Conservation (phyloP, 2,888 invertebrate genomes). For the Dynastes grantii region DNA sequence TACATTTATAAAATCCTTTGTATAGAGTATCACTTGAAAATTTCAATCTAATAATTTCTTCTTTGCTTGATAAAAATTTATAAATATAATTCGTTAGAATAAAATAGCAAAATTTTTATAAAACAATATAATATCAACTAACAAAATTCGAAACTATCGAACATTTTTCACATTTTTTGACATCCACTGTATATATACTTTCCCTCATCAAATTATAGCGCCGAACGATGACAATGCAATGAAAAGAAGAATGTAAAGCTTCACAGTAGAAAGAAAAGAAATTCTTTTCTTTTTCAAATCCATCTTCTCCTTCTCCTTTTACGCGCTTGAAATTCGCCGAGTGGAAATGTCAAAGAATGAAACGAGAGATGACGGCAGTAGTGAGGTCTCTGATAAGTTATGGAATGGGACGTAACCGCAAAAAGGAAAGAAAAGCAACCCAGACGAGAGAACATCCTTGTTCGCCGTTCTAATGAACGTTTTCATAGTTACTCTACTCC, state of each 20-base stretch:
- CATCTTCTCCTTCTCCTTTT: background rate
- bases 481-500: slow-evolving; percentile 4
- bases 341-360: slow-evolving; percentile 18
- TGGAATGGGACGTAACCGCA: background rate
- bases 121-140: too few relatives aligned
- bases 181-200: background rate
- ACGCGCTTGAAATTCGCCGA: background rate
- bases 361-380: slow-evolving; percentile 4
- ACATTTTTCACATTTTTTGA: background rate
- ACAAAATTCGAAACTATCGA: too few relatives aligned
- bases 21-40: too few relatives aligned
- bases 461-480: slow-evolving; percentile 15
- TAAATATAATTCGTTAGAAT: too few relatives aligned
- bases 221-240: slow-evolving; percentile 5
- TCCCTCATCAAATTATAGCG: slow-evolving; percentile 17
- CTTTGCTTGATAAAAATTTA: too few relatives aligned
- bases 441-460: slow-evolving; percentile 2
- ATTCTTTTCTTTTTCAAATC: background rate
- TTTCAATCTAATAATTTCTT: too few relatives aligned
- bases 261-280: background rate
- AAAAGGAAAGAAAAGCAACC: slow-evolving; percentile 1
- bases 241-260: slow-evolving; percentile 19
- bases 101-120: too few relatives aligned
- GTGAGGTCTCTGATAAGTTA: background rate
- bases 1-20: too few relatives aligned